Conservation (phyloP, 2,797 vertebrate species). For the Pangasius djambal region DNA sequence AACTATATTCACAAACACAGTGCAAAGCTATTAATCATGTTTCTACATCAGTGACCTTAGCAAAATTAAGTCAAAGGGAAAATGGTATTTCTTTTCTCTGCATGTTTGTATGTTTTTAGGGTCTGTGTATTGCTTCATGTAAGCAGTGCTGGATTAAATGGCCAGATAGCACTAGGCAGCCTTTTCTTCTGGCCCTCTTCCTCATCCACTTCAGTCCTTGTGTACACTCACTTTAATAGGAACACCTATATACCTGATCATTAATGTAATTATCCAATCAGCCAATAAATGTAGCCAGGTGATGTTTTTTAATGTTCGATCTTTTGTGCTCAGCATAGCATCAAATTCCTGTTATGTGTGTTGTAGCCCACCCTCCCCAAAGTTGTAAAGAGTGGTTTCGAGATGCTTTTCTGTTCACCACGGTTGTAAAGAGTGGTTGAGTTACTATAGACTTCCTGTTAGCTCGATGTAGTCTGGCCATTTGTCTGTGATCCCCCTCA, state of each 20-base stretch:
- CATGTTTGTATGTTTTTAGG: background rate
- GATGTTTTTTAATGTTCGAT: background rate
- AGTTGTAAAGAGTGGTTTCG: too few relatives aligned
- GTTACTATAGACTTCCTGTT: background rate
- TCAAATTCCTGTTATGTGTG: background rate
- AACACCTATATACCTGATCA: background rate
- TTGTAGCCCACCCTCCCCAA: background rate
- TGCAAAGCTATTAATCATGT: background rate
- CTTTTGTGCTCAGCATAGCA: too few relatives aligned
- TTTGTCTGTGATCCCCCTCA: background rate
- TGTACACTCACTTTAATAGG: background rate
- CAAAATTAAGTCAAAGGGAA: background rate
- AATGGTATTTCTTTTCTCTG: background rate
- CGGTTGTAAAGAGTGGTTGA: background rate
- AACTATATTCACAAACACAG: background rate
- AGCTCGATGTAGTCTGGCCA: background rate
- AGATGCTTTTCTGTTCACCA: background rate
- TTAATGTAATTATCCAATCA: background rate
- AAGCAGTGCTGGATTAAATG: background rate
- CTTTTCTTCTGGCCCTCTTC: background rate
- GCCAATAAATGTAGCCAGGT: background rate
- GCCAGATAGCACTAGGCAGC: background rate
- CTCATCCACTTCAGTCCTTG: background rate
- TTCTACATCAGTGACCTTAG: background rate
- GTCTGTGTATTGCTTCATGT: background rate